Base-by-base conservation (phyloP, 2,888 invertebrate species). In the Pollenia angustigena region DNA sequence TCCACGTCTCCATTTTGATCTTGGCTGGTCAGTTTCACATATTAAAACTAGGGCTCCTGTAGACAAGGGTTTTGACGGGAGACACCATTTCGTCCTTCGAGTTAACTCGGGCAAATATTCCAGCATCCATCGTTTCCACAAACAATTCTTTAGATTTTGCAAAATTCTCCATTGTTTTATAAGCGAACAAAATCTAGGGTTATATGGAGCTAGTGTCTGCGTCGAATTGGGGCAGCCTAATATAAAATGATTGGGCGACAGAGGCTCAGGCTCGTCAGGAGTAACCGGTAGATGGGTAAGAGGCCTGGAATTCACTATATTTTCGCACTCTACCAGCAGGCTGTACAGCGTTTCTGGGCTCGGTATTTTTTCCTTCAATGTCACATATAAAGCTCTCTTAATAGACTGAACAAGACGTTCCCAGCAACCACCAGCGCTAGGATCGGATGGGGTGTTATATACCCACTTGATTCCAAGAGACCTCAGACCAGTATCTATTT, bases 291-390 rank as follows among this genome's bases (percentile, higher is more conserved):
- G 44, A 52, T 88, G 68, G 0, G 88, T 88, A n/a, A 88, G 75
- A 0, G 86, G 86, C 11, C 86, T 56, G 0, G 80, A 81, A 46
- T 87, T 88, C 1, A 87, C 76, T 1, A 88, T 87, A 52, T 88
- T 87, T 50, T 85, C 83, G 0, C 75, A 72, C 72, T 88, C 81
- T 2, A 71, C 42, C 42, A 52, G 10, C 32, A 32, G 32, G 0
- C 32, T 32, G 32, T 32, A 6, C 32, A 32, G 32, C 32, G 32
- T 32, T 32, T 32, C 32, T 6, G 32, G 32, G 32, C 32, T 0
- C 32, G 32, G 32, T 32, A 32, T 1, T 6, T 32, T 32, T 32
- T 32, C 32, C 32, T 32, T 32, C 0, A 32, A 32, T 32, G 32
- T 6, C 32, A 6, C 32, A 32, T 32, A 32, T 32, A 32, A 32